Evolutionary conservation across 2,797 vertebrate genomes (phyloP).

Genomic region (Xyrichtys novacula): DNA sequence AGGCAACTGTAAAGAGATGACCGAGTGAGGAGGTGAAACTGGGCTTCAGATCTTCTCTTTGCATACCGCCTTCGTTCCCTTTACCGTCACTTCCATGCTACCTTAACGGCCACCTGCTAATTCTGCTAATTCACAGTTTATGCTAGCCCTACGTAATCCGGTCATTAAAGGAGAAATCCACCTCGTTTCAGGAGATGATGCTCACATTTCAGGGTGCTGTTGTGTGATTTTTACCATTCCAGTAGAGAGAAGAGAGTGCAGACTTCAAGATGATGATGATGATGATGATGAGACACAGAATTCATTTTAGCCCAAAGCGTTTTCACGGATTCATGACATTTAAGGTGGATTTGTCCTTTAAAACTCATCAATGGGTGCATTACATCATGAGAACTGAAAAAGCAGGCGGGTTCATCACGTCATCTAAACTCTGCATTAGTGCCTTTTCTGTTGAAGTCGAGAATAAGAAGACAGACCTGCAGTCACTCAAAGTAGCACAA

Average conservation of each 20-base stretch:
- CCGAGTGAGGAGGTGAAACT: slow-evolving; percentile 1
- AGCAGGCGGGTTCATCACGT: not conserved
- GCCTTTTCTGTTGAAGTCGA: not conserved
- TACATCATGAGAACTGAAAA: slow-evolving; percentile 6
- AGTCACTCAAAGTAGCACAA: no score
- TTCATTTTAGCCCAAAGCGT: not conserved
- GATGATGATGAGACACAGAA: not conserved
- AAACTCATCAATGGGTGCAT: slow-evolving; percentile 38
- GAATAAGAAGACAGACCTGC: no score
- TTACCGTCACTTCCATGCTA: slow-evolving; percentile 57
- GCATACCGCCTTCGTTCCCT: slow-evolving; percentile 44
- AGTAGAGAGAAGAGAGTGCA: slow-evolving; percentile 13
- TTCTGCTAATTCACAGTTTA: slow-evolving; percentile 81
- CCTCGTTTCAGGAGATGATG: slow-evolving; percentile 11
- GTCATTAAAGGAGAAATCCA: slow-evolving; percentile 56
- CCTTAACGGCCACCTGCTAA: slow-evolving; percentile 63
- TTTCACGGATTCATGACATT: slow-evolving; percentile 24
- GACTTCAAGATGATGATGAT: not conserved
- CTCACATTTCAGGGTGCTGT: slow-evolving; percentile 60
- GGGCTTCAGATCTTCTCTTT: slow-evolving; percentile 15
- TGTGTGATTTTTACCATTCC: slow-evolving; percentile 25
- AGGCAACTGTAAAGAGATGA: slow-evolving; percentile 42
- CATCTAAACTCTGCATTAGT: not conserved
- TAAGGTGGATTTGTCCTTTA: slow-evolving; percentile 57
- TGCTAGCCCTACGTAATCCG: slow-evolving; percentile 62